Evolutionary conservation across 2,888 invertebrate species (phyloP), one percentile per base, ranked within the genome.

Genomic region (Cephus nigrinus): DNA sequence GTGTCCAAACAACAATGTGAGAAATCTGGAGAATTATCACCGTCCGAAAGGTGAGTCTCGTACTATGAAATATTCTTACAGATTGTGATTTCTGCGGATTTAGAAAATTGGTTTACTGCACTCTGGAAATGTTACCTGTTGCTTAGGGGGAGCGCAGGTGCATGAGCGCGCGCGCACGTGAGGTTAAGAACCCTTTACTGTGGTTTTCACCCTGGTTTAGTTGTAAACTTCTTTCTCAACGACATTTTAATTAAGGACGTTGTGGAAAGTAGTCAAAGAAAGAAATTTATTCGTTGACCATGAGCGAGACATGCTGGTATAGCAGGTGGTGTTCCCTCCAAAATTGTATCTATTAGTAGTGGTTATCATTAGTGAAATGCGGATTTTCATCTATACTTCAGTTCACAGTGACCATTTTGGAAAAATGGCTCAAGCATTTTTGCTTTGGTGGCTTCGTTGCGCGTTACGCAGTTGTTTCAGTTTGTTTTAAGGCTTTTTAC

Each of bases 1-100:
- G 76, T 86, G 15, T 78, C 75, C 40, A 82, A 86, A 40, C 83
- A 86, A 35, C 78, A 79, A 68, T 73, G 81, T 4, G 82, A 86
- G 1, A 83, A 85, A 78, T 82, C 86, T 31, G 82, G 83, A 36
- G 87, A 88, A 82, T 84, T 84, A 68, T 87, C 87, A 12, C 84
- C 87, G 0, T 84, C 88, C 1, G 80, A 86, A 76, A 87, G 88
- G 90, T 90, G 79, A 86, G 82, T 76, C 15, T 35, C n/a, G 36
- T 35, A 15, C 15, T 35, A 30, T 11, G 11, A 74, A 35, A 23
- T 33, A 71, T 73, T 69, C 35, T 12, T 12, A 73, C 11, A 71
- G 32, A 11, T 68, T 30, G 32, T 55, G 55, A 55, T 55, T 55
- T 55, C 23, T 55, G 23, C 5, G 23, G 9, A 55, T 55, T 55